Conservation (phyloP, 2,113 vertebrate species). For the Equus quagga region DNA sequence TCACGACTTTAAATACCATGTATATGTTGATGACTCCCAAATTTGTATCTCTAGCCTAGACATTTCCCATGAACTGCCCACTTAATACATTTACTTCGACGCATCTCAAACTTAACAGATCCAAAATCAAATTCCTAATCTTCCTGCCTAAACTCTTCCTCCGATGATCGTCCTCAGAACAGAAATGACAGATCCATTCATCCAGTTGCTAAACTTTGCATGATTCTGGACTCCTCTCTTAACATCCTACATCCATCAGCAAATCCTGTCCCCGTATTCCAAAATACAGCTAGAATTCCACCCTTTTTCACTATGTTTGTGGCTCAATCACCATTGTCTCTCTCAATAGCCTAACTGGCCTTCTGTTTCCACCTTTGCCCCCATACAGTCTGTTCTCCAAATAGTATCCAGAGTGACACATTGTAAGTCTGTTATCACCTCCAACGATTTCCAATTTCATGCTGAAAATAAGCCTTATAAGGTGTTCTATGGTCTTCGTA, state of each 20-base stretch:
- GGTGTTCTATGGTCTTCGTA: background rate
- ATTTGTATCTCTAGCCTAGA: background rate
- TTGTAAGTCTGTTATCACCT: background rate
- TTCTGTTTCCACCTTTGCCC: background rate
- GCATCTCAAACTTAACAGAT: background rate
- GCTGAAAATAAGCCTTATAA: background rate
- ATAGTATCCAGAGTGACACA: background rate
- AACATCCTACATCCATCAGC: background rate
- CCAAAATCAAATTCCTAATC: background rate
- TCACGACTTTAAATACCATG: background rate
- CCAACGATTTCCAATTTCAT: background rate
- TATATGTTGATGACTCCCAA: background rate
- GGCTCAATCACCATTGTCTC: background rate
- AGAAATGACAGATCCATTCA: conserved; percentile 1
- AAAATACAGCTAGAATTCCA: background rate
- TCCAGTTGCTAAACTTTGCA: background rate
- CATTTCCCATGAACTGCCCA: background rate
- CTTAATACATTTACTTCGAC: background rate
- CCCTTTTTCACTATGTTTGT: background rate
- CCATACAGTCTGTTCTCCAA: background rate
- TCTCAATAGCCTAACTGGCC: background rate
- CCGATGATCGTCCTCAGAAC: background rate
- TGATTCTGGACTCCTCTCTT: background rate
- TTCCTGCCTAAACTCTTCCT: background rate
- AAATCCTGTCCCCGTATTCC: background rate